Percentiles rank a stretch among this genome's conserved stretches.
These are phyloP conservation scores for Siphonodentalium dalli DNA, from an alignment of 2,888 invertebrate species.

Conservation along the genomic window DNA sequence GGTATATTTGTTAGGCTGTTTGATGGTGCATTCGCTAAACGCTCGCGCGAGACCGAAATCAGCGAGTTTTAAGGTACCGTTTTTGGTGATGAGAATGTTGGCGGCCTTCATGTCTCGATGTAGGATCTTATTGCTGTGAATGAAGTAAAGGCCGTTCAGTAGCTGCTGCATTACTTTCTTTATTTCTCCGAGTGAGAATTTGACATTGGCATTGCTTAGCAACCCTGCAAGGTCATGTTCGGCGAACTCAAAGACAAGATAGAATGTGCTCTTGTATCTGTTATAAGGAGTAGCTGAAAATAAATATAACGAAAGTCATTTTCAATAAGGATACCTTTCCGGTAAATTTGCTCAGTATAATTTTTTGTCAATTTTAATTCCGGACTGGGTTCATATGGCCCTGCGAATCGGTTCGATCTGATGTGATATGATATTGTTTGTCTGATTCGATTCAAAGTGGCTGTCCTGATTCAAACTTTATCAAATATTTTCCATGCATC, in stretches of 20 bases:
- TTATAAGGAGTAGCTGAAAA: conserved; percentile 72
- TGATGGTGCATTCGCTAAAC: conserved; percentile 82
- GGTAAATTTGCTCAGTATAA: conserved; percentile 17
- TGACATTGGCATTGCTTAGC: conserved; percentile 91
- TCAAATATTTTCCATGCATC: too few species aligned
- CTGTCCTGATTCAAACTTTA: too few species aligned
- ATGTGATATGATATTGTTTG: too few species aligned
- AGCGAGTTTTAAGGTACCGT: conserved; percentile 85
- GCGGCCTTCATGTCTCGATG: conserved; percentile 95
- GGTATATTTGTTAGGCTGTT: conserved; percentile 87
- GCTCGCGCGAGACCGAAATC: conserved; percentile 97
- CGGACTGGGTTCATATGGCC: too few species aligned
- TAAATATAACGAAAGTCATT: background rate
- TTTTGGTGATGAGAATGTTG: conserved; percentile 95
- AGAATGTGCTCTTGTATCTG: conserved; percentile 86
- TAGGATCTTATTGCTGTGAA: conserved; percentile 82
- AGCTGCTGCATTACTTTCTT: conserved; percentile 79
- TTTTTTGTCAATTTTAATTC: too few species aligned
- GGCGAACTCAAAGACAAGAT: conserved; percentile 96
- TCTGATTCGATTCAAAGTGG: too few species aligned
- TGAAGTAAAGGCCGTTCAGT: conserved; percentile 89
- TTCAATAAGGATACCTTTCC: too few species aligned
- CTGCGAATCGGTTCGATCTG: too few species aligned
- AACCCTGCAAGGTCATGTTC: conserved; percentile 98
- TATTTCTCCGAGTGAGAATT: conserved; percentile 94